phyloP scores from a whole-genome alignment of 1,140 invertebrate species.

The Apis cerana region DNA sequence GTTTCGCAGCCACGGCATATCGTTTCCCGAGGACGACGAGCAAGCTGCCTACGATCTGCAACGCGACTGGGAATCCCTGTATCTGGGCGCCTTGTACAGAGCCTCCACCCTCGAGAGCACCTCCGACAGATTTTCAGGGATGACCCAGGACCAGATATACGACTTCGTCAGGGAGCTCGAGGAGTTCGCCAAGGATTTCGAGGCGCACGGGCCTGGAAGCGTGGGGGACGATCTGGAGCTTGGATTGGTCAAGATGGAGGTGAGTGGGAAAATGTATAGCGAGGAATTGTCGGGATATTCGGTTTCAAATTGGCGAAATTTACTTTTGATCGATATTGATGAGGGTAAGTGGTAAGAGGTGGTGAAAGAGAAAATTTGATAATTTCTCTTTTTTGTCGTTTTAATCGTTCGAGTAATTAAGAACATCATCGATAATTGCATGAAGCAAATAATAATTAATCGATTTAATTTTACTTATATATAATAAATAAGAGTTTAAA shows the following conservation, averaged over 20 bases:
- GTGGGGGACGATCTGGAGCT: constrained; percentile 88
- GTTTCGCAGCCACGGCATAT: constrained; percentile 73
- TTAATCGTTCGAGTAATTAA: too few species aligned
- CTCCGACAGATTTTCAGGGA: constrained; percentile 89
- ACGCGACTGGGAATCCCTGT: constrained; percentile 86
- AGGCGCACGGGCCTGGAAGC: constrained; percentile 88
- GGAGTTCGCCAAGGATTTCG: constrained; percentile 88
- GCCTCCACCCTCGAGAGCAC: constrained; percentile 86
- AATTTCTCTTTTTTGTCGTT: too few species aligned
- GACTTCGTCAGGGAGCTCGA: constrained; percentile 86
- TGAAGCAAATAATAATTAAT: too few species aligned
- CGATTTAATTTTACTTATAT: too few species aligned
- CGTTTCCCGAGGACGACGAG: constrained; percentile 80
- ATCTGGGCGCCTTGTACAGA: constrained; percentile 85
- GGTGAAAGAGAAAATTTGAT: too few species aligned
- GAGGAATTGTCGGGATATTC: too few species aligned
- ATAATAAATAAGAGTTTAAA: too few species aligned
- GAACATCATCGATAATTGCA: too few species aligned
- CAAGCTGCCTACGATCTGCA: constrained; percentile 83
- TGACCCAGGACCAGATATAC: constrained; percentile 87
- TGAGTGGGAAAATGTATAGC: constrained; percentile 64
- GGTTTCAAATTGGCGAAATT: background rate
- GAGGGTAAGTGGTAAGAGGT: too few species aligned
- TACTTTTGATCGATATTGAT: background rate
- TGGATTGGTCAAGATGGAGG: constrained; percentile 87